phyloP scores from a whole-genome alignment of 2,797 vertebrate species.

The Graptemys geographica region DNA sequence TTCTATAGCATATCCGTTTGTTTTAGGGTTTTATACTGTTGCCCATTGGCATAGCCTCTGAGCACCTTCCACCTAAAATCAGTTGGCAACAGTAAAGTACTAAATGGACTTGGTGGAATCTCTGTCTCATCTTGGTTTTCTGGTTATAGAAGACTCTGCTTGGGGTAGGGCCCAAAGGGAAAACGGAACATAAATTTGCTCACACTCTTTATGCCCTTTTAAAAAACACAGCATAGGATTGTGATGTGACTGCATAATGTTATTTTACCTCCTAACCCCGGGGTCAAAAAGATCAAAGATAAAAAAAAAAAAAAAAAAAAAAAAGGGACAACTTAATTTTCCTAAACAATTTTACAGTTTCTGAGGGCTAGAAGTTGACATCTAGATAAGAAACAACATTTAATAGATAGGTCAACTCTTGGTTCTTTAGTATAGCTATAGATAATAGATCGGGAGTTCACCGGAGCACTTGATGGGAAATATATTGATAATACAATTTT shows the following conservation, averaged over 20 bases:
- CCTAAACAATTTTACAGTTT: conserved; percentile 26
- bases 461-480: conserved; percentile 79
- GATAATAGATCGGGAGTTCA: conserved; percentile 67
- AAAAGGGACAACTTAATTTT: neutral
- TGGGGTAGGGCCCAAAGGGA: conserved; percentile 35
- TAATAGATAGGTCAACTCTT: conserved; percentile 25
- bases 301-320: neutral
- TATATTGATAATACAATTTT: conserved; percentile 81
- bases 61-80: neutral
- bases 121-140: neutral
- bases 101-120: neutral
- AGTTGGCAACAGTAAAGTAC: neutral
- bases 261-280: neutral
- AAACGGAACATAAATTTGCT: conserved; percentile 29
- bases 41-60: accelerated
- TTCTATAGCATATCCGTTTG: neutral
- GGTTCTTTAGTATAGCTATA: conserved; percentile 21
- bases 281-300: conserved; percentile 3
- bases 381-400: conserved; percentile 35
- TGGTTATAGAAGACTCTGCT: conserved; percentile 38
- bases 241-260: neutral
- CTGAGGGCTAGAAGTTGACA: conserved; percentile 7
- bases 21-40: neutral
- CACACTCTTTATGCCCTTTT: conserved; percentile 44
- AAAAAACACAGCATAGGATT: conserved; percentile 26